A percentile compares a stretch with the other conserved stretches of the same genome.
These are phyloP conservation scores for Dysdera silvatica DNA, from an alignment of 1,140 invertebrate genomes.

Conservation along the genomic window DNA sequence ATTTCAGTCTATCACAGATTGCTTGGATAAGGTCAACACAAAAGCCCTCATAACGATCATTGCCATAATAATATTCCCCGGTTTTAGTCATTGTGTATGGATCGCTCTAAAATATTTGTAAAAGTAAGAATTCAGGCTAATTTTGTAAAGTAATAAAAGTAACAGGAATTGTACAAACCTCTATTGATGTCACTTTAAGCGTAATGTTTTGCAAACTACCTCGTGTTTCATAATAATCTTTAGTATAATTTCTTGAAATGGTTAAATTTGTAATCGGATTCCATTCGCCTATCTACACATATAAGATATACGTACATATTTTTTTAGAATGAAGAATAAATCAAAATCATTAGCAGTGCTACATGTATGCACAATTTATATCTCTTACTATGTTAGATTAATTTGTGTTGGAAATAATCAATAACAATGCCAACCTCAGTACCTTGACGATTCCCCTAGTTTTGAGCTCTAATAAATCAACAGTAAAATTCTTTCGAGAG, in stretches of 20 bases:
- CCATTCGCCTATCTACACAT: slow-evolving; percentile 12
- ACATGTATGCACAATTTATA: too few relatives aligned
- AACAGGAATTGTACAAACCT: slow-evolving; percentile 5
- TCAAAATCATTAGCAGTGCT: too few relatives aligned
- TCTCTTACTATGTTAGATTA: too few relatives aligned
- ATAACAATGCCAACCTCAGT: slow-evolving; percentile 32
- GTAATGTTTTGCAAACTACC: slow-evolving; percentile 19
- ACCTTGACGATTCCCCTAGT: slow-evolving; percentile 45
- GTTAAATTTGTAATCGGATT: slow-evolving; percentile 4
- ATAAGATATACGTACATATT: background rate
- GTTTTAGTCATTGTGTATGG: slow-evolving; percentile 36
- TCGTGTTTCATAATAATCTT: slow-evolving; percentile 10
- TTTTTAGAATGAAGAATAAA: background rate
- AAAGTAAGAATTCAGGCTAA: background rate
- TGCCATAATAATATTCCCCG: slow-evolving; percentile 38
- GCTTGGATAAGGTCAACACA: slow-evolving; percentile 51
- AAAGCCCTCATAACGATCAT: slow-evolving; percentile 51
- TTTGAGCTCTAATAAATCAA: slow-evolving; percentile 80
- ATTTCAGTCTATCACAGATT: slow-evolving; percentile 44
- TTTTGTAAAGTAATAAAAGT: background rate
- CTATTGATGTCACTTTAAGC: slow-evolving; percentile 9
- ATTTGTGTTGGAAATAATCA: too few relatives aligned
- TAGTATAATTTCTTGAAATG: slow-evolving; percentile 16
- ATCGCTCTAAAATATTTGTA: slow-evolving; percentile 38
- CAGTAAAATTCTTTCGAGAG: slow-evolving; percentile 75